A percentile compares a stretch with the other conserved stretches of the same genome.
phyloP scores from a whole-genome alignment of 1,140 invertebrate genomes.

The Venturia canescens region DNA sequence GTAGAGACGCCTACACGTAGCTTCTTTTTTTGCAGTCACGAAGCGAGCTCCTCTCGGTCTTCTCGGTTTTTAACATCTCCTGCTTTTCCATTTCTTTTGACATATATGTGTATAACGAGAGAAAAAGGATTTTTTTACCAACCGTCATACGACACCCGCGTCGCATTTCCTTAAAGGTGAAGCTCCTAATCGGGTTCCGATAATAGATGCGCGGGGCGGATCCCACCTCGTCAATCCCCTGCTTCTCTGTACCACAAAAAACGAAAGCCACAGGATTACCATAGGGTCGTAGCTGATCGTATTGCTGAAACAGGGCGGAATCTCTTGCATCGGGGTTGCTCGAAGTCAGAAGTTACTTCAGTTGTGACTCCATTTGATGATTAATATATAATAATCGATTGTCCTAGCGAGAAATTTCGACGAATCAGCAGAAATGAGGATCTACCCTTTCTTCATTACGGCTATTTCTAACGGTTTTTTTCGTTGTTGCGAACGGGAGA shows the following conservation, averaged over 20 bases:
- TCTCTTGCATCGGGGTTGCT: no score
- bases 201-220: constrained; percentile 51
- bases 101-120: background rate
- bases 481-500: no score
- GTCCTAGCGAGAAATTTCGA: background rate
- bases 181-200: constrained; percentile 57
- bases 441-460: no score
- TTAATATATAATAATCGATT: background rate
- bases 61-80: constrained; percentile 19
- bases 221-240: constrained; percentile 19
- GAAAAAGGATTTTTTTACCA: background rate
- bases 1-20: background rate
- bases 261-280: background rate
- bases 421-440: no score
- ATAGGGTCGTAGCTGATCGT: background rate
- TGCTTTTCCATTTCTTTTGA: background rate
- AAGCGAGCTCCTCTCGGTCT: background rate
- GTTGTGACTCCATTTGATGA: background rate
- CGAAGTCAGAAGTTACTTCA: background rate
- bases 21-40: constrained; percentile 46
- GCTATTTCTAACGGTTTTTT: no score
- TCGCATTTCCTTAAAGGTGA: background rate
- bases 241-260: constrained; percentile 2
- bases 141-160: no score
- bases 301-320: background rate